Evolutionary conservation across 2,888 invertebrate species (phyloP).

Genomic region (Smittia sp.): DNA sequence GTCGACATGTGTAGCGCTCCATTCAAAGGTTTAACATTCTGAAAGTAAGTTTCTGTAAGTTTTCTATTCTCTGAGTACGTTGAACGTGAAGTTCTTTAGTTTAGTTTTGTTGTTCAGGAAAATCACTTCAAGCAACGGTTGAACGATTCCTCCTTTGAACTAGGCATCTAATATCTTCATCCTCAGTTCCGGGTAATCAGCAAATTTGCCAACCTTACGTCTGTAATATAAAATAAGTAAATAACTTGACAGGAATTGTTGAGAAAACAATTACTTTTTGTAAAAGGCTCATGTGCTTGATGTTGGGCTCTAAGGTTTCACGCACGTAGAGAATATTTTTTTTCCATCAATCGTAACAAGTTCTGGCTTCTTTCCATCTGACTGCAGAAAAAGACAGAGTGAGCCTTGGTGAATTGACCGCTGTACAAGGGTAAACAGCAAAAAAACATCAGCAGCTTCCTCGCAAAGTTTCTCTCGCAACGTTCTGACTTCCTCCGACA

Average conservation of each 20-base stretch:
- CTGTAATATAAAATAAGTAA: neutral
- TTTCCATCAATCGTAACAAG: conserved; percentile 14
- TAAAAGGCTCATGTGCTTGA: conserved; percentile 16
- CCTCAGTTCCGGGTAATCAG: conserved; percentile 8
- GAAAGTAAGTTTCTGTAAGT: neutral
- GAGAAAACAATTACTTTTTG: neutral
- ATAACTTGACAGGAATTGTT: too few relatives aligned
- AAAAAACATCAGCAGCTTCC: conserved; percentile 14
- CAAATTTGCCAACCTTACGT: conserved; percentile 19
- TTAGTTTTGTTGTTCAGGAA: neutral
- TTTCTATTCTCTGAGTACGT: neutral
- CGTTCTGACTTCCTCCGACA: neutral
- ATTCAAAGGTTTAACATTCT: neutral
- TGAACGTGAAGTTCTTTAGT: conserved; percentile 22
- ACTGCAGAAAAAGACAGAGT: conserved; percentile 6
- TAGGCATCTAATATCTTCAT: neutral
- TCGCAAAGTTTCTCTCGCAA: neutral
- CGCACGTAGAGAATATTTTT: conserved; percentile 13
- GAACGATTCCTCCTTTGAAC: neutral
- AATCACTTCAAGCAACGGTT: conserved; percentile 4
- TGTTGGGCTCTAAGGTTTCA: conserved; percentile 22
- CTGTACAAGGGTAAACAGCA: neutral
- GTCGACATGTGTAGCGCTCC: neutral
- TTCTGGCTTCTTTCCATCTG: conserved; percentile 9
- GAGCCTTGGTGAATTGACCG: conserved; percentile 15